Base-by-base conservation (phyloP, 2,113 vertebrate species). In the Sterrhoptilus dennistouni region DNA sequence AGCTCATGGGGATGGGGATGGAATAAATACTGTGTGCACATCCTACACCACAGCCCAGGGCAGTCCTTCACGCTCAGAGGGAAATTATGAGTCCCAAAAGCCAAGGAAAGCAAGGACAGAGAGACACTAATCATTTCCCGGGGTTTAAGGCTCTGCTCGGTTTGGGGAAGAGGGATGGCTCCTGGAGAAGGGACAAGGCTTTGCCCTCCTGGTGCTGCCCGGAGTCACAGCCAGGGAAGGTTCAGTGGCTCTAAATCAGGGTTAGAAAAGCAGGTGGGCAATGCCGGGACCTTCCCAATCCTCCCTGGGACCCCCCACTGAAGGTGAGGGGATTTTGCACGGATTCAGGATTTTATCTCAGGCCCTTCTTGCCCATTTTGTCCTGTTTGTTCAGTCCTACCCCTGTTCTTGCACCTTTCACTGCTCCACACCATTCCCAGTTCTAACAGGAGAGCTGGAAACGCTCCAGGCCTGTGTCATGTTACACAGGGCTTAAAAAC, bases 321-420 rank as follows among this genome's bases (percentile, higher is more conserved):
- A 18, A 23, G 40, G 29, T 5, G 2, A n/a, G 38, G 57, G 42
- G 16, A 7, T 8, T 50, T 9, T 49, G 68, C 40, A 0, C 4
- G 4, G 23, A 2, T 28, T 24, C 50, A 5, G 72, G 60, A 4
- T 57, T 61, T 59, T 8, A 3, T 66, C 52, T 38, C 33, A 0
- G 0, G 1, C 40, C 56, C 40, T 47, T 8, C 0, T 11, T 40
- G 38, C 47, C 77, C 8, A 0, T 25, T 81, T 65, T 31, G n/a
- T 29, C 23, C 79, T 17, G 31, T 6, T 50, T 40, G 61, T 35
- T 35, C 77, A 22, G 74, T 13, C 13, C 78, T 25, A 42, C 44
- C 53, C 54, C 54, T 38, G 38, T 38, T 38, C 38, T 70, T 81
- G 63, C 68, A 1, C 74, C 74, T 50, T 36, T 19, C 29, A 11